Conservation (phyloP, 2,113 vertebrate genomes). For the Rhineura floridana region DNA sequence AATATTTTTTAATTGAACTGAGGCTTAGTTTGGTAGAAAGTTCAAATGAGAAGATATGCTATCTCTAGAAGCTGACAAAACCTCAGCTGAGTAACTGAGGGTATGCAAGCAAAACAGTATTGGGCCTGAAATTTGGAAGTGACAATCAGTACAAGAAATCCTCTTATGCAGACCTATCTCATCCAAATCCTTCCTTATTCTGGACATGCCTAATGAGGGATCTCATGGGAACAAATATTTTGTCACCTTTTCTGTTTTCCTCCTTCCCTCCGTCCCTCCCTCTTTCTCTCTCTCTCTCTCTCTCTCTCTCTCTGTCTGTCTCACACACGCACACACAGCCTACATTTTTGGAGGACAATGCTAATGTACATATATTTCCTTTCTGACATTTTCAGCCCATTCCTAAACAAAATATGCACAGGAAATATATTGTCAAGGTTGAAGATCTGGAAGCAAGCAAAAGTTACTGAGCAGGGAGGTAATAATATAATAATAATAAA, state of each 20-base stretch:
- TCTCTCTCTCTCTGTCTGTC: too few species aligned
- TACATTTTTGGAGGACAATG: background rate
- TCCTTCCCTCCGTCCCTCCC: too few species aligned
- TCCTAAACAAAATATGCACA: background rate
- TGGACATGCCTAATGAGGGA: background rate
- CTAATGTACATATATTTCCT: background rate
- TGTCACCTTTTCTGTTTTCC: background rate
- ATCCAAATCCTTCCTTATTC: conserved; percentile 3
- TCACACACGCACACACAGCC: background rate
- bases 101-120: background rate
- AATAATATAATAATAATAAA: too few species aligned
- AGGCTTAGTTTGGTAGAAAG: fast-evolving
- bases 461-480: background rate
- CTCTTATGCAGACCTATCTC: background rate
- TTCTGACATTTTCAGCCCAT: background rate
- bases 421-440: background rate
- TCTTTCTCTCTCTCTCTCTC: background rate
- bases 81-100: background rate
- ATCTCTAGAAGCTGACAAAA: fast-evolving
- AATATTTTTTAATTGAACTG: background rate
- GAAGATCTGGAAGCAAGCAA: background rate
- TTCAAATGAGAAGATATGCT: background rate
- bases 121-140: background rate
- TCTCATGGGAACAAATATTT: background rate
- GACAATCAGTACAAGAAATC: background rate